Evolutionary conservation across 1,140 invertebrate genomes (phyloP), one percentile per base, ranked within the genome.

Genomic region (Mycetomoellerius zeteki): DNA sequence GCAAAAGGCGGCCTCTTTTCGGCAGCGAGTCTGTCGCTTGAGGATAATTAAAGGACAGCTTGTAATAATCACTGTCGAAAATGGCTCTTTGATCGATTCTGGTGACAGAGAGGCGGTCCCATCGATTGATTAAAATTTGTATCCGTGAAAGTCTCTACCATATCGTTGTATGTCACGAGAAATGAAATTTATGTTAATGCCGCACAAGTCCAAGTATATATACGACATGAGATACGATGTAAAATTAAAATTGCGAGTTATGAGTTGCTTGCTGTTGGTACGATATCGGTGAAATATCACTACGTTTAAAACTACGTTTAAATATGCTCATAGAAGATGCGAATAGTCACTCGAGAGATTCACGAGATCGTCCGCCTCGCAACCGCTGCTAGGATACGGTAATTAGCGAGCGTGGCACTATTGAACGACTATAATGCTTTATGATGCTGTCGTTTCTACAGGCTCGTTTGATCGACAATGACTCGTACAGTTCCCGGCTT

Each of bases 321-420:
- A 69, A 37, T 43, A 14, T 50, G 69, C 5, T 30, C 54, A 71
- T 37, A 56, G 64, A 19, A 54, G 64, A 80, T 67, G 30, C 75
- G 24, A 82, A 71, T 33, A 54, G 43, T 67, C 60, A 60, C 62
- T n/a, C n/a, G 54, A 33, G 69, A 73, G 54, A 88, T 88, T 88
- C 71, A 58, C 43, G 77, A 84, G 87, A 88, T 58, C 80, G 56
- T 88, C 56, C 77, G 71, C 50, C 30, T 54, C 50, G 62, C 43
- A 76, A 84, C 37, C 56, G 69, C 71, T 84, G 86, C 67, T 75
- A 52, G 60, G 54, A 54, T 52, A 84, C 27, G 77, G 67, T 81
- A 89, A 89, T 89, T 89, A 89, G 62, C 69, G 43, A 75, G 52
- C 86, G n/a, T 50, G 56, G 85, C 77, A 85, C 76, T 89, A 89